Base-by-base conservation (phyloP, 1,140 invertebrate genomes). In the Megalonaias nervosa region DNA sequence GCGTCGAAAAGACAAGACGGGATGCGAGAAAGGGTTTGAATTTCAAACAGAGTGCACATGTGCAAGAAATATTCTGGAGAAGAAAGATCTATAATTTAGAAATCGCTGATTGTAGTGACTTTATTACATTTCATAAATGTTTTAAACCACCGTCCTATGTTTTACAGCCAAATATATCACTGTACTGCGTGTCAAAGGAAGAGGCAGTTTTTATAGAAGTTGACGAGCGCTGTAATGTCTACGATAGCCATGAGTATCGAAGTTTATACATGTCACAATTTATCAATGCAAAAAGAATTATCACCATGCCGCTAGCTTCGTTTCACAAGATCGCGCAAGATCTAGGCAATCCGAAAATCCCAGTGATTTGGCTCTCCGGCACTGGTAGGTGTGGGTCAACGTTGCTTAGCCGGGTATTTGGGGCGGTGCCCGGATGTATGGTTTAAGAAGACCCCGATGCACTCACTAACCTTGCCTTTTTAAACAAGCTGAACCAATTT, bases 281-380 rank as follows among this genome's bases (percentile, higher is more conserved):
- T 74, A 67, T 79, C 55, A 77, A 82, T 61, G 87, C 87, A 1
- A 77, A 84, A n/a, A 79, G 83, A 62, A 64, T 89, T 26, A 88
- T 89, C 55, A 86, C 82, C 14, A 85, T 89, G 75, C 88, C 88
- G 2, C 70, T 88, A 17, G 85, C 85, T 16, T 85, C 86, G 5
- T 89, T 89, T 76, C 85, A 88, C 74, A 88, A 87, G 76, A 81
- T 87, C 26, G 87, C 88, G 19, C 84, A 84, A 57, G 88, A 89
- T 75, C 77, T 88, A 2, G 88, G 88, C 15, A 77, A 83, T 23
- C 88, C 88, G 0, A 74, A 80, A 59, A 71, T 86, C 19, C 84
- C 85, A 1, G 81, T 89, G 1, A 82, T 88, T n/a, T 85, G 84
- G 81, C 75, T 89, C n/a, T 81, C 83, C 21, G 86, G 83, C 59